Conservation (phyloP, 2,888 invertebrate species). For the Xestia xanthographa region DNA sequence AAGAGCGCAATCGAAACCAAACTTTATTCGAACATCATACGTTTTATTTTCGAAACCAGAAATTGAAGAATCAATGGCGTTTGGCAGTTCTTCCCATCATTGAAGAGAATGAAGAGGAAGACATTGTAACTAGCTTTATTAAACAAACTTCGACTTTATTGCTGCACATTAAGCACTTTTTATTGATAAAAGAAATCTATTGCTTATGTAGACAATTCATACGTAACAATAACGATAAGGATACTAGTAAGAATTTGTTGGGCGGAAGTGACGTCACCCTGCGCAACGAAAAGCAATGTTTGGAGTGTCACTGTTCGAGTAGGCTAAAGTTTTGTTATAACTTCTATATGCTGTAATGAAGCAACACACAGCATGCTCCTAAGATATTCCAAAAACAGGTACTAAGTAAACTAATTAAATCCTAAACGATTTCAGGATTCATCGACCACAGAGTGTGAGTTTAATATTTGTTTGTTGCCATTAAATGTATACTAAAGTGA, state of each 20-base stretch:
- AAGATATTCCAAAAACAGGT: background rate
- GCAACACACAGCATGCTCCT: background rate
- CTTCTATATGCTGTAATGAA: background rate
- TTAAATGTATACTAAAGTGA: constrained; percentile 56
- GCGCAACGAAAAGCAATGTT: background rate
- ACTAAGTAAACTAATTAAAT: background rate
- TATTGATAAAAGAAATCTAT: constrained; percentile 3
- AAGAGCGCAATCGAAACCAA: constrained; percentile 68
- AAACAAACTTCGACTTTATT: constrained; percentile 64
- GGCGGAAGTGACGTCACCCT: background rate
- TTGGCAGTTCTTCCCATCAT: constrained; percentile 73
- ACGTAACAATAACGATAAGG: background rate
- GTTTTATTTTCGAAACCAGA: constrained; percentile 58
- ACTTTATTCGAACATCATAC: constrained; percentile 69
- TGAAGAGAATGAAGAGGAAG: constrained; percentile 74
- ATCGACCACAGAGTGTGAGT: background rate
- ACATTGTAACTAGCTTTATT: constrained; percentile 68
- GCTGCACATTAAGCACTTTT: constrained; percentile 19
- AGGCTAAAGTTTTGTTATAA: background rate
- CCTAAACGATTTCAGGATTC: background rate
- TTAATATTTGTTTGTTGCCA: constrained; percentile 2
- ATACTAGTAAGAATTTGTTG: background rate
- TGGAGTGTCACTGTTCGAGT: background rate
- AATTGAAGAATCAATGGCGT: constrained; percentile 66
- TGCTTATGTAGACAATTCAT: background rate